Evolutionary conservation across 2,797 vertebrate species (phyloP), one percentile per base, ranked within the genome.

Genomic region (Spea hammondii): DNA sequence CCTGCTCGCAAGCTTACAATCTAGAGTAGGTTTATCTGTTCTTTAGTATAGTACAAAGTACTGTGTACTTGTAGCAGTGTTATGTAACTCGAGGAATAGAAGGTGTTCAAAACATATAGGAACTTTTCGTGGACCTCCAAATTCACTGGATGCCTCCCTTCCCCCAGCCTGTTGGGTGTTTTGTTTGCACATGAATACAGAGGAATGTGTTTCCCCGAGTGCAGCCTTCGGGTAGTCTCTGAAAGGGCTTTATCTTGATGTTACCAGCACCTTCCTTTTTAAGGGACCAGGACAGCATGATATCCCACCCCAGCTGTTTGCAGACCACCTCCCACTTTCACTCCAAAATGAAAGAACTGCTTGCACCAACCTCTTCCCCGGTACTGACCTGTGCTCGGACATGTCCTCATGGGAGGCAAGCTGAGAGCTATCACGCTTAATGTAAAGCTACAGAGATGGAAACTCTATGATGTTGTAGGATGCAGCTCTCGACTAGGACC

Each of bases 101-200:
- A 17, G 17, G 17, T 17, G 17, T 17, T 17, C 17, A 17, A 17
- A 17, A 17, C 1, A 17, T 17, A 17, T 17, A 17, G 17, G 17
- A 17, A 17, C 17, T 17, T 17, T 17, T 17, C 1, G 17, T 17
- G 17, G 17, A 17, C 17, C 17, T 17, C 17, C 17, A 17, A 17
- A 17, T 17, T 17, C 13, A 13, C 13, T 70, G 50, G 68, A 32
- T n/a, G 50, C 14, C 55, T 50, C 68, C 68, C 74, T 32, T 10
- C 65, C 65, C 49, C 53, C 49, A 45, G 14, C 5, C 2, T 6
- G 32, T 48, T 6, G 13, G 70, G 45, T 50, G 48, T 17, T 65
- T 74, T 65, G 72, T 59, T 72, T 72, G 77, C 51, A 72, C 51
- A 72, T 65, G 57, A 72, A 70, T 70, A 70, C 46, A 32, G 51